phyloP scores from a whole-genome alignment of 1,140 invertebrate genomes.

The Arctopsyche grandis region DNA sequence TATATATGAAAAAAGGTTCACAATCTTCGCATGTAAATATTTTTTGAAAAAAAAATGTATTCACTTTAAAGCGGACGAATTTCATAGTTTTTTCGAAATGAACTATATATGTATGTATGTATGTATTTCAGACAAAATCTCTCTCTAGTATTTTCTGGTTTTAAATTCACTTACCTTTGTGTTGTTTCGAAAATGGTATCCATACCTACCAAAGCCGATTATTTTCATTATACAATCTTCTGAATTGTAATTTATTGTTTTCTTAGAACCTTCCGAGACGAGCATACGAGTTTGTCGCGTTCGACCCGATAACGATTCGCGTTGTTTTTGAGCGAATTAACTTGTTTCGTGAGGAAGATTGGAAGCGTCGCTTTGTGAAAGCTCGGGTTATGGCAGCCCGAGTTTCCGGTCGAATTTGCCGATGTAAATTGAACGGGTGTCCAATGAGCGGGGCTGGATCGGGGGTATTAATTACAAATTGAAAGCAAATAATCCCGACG shows the following conservation, averaged over 20 bases:
- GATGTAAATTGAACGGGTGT: constrained; percentile 10
- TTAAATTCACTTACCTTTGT: background rate
- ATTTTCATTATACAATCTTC: no score
- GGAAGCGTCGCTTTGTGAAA: background rate
- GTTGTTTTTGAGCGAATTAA: no score
- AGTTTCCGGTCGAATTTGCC: background rate
- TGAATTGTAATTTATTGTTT: no score
- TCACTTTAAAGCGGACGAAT: background rate
- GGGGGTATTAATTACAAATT: constrained; percentile 40
- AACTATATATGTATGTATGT: no score
- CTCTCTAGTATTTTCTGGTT: background rate
- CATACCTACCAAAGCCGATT: no score
- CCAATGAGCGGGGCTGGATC: background rate
- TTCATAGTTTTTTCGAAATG: constrained; percentile 20
- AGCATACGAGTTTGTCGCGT: no score
- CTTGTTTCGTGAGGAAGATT: background rate
- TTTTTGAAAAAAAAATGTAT: no score
- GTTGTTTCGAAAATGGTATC: background rate
- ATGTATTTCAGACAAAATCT: constrained; percentile 3
- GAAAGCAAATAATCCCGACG: constrained; percentile 39
- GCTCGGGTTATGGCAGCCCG: background rate
- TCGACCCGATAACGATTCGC: no score
- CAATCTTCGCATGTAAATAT: no score
- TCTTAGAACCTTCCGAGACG: no score
- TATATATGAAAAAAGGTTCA: no score